Conservation (phyloP, 2,797 vertebrate species). For the Cuniculus paca region DNA sequence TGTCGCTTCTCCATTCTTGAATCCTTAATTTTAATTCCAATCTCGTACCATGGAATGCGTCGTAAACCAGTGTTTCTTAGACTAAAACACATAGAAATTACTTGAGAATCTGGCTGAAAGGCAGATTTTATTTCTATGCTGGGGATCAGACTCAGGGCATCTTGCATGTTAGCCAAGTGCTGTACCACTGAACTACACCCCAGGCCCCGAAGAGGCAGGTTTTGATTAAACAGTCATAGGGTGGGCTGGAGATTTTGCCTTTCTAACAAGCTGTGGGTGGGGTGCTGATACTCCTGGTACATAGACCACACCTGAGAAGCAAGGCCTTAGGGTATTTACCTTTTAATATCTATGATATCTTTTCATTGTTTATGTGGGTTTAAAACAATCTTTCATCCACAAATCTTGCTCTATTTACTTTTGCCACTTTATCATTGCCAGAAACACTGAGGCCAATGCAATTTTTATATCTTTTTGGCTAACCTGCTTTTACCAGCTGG, state of each 20-base stretch:
- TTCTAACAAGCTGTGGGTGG: neutral
- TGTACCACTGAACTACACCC: neutral
- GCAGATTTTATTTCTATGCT: neutral
- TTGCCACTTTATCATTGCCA: neutral
- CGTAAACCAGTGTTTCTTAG: neutral
- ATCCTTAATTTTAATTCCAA: neutral
- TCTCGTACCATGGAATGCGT: neutral
- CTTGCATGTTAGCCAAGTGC: neutral
- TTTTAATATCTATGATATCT: neutral
- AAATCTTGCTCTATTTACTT: constrained; percentile 29
- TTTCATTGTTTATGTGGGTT: neutral
- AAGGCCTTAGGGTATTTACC: neutral
- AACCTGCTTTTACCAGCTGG: neutral
- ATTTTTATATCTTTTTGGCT: constrained; percentile 17
- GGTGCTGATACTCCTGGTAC: too few relatives aligned
- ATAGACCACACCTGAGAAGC: neutral
- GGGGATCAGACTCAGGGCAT: neutral
- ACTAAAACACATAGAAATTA: neutral
- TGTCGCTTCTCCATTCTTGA: neutral
- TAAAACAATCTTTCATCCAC: neutral
- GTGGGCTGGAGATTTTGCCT: neutral
- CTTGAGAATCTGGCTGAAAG: neutral
- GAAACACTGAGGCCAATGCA: neutral
- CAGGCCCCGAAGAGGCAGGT: neutral
- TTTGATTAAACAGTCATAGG: neutral